phyloP scores from a whole-genome alignment of 2,797 vertebrate genomes.

The Pithecia hirsuta region DNA sequence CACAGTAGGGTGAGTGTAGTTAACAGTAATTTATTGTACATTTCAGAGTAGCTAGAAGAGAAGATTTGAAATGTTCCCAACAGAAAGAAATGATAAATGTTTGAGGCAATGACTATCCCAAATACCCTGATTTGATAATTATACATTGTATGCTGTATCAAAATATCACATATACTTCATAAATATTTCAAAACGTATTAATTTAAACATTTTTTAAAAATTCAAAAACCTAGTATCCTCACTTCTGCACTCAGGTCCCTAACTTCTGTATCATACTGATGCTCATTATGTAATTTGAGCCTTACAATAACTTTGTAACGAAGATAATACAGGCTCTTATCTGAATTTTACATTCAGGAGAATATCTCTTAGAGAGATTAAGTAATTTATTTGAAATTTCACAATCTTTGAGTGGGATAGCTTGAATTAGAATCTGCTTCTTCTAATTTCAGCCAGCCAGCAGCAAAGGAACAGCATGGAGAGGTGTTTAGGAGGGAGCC shows the following conservation, averaged over 20 bases:
- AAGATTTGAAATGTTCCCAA: background rate
- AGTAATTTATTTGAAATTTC: background rate
- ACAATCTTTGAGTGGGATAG: background rate
- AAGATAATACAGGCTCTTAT: background rate
- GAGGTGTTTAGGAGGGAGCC: background rate
- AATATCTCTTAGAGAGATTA: background rate
- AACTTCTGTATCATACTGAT: background rate
- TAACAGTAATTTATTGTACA: background rate
- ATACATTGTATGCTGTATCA: background rate
- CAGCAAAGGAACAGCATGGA: background rate
- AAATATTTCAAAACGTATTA: background rate
- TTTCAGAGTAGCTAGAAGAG: background rate
- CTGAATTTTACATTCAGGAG: constrained; percentile 4
- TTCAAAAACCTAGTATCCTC: constrained; percentile 41
- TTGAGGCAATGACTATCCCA: background rate
- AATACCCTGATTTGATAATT: background rate
- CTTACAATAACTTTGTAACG: background rate
- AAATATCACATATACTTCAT: background rate
- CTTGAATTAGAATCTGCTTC: background rate
- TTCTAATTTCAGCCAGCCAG: background rate
- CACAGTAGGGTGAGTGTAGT: background rate
- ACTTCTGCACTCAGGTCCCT: background rate
- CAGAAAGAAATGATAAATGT: background rate
- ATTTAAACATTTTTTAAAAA: background rate
- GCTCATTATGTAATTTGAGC: constrained; percentile 8